Evolutionary conservation across 1,140 invertebrate species (phyloP).

Genomic region (Bombus sibiricus): DNA sequence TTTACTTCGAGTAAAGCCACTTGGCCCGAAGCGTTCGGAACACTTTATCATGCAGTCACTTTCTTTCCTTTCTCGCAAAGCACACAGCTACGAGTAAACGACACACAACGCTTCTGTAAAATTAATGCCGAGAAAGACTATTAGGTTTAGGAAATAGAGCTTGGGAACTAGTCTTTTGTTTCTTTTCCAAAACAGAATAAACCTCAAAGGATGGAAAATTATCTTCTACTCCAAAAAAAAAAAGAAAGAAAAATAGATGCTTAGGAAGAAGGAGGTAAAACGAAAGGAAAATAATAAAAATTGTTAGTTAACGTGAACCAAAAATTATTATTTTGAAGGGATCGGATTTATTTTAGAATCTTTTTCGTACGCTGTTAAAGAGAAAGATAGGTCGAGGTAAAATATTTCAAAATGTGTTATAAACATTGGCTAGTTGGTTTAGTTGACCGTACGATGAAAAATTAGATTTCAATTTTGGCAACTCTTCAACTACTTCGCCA

Average conservation of each 20-base stretch:
- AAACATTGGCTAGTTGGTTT: too few relatives aligned
- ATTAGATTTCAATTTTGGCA: too few relatives aligned
- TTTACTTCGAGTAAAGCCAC: neutral
- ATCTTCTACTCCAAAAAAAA: neutral
- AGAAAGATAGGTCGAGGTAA: too few relatives aligned
- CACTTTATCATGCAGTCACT: slow-evolving; percentile 30
- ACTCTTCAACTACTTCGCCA: too few relatives aligned
- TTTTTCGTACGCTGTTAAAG: too few relatives aligned
- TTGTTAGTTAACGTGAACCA: neutral
- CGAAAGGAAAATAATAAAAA: neutral
- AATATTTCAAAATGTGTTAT: too few relatives aligned
- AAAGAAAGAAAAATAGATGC: too few relatives aligned
- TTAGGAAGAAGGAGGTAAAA: neutral
- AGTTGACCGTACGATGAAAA: too few relatives aligned
- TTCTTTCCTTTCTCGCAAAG: neutral
- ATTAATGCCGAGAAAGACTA: neutral
- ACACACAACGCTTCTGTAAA: neutral
- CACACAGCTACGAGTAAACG: neutral
- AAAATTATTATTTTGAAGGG: too few relatives aligned
- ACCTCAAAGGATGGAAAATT: neutral
- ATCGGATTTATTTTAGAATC: too few relatives aligned
- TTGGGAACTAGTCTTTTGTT: neutral
- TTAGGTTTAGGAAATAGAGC: neutral
- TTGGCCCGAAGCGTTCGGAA: neutral
- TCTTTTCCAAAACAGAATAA: neutral